Base-by-base conservation (phyloP, 2,113 vertebrate genomes). In the Syrrhaptes paradoxus region DNA sequence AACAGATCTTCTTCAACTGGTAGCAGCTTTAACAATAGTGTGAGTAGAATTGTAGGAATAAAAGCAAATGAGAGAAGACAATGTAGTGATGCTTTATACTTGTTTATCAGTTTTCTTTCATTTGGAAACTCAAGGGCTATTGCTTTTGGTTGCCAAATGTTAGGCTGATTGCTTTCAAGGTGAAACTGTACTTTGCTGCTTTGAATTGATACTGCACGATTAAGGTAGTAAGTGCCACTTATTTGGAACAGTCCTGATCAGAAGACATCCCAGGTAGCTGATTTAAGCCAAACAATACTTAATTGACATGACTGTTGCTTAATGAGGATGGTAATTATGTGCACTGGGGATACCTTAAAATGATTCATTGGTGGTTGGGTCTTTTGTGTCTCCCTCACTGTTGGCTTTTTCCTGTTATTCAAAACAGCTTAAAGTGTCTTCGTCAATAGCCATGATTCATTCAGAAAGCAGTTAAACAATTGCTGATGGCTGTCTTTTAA, bases 261-360 rank as follows among this genome's bases (percentile, higher is more conserved):
- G 96, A 95, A 94, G 95, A 96, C 96, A 95, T 96, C 96, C 76
- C 83, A 96, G 96, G 96, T 96, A 97, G 96, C 95, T 77, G 85
- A 96, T 97, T 92, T 96, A 96, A 96, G 66, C 86, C 95, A 94
- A 95, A 96, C 95, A 96, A 96, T 97, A 85, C 92, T 96, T 96
- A 97, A 97, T 95, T 96, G 88, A 90, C 87, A 9, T 90, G 96
- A 75, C 82, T 96, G 90, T 92, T 95, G 93, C 96, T 94, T 96
- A 96, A 97, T 95, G 80, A 83, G 45, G 45, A 85, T 96, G 80
- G 79, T 96, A 96, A 96, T 96, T 95, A 73, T 9, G 76, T 90
- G 88, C 95, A 92, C 43, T 92, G 96, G 95, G 95, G 92, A 95
- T 90, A 86, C 90, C 90, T 96, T 96, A 48, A 89, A 72, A 87